Evolutionary conservation across 2,113 vertebrate genomes (phyloP).

Genomic region (Planiliza haematocheilus): DNA sequence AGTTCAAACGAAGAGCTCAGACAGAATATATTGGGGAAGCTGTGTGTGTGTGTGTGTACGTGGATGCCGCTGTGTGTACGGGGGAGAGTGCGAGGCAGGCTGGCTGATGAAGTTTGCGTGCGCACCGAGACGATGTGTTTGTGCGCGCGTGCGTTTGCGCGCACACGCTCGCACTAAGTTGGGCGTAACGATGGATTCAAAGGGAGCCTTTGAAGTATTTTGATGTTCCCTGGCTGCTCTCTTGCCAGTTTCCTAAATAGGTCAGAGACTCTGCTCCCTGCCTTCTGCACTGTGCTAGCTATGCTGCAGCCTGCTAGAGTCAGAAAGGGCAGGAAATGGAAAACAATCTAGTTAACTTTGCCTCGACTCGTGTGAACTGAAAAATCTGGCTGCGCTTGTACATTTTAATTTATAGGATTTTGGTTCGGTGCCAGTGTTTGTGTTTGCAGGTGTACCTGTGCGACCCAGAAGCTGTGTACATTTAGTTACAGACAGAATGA

Average conservation of each 20-base stretch:
- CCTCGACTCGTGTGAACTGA: constrained; percentile 39
- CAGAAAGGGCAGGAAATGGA: constrained; percentile 64
- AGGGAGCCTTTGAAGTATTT: constrained; percentile 85
- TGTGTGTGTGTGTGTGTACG: constrained; percentile 60
- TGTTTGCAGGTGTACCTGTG: constrained; percentile 35
- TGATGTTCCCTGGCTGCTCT: constrained; percentile 83
- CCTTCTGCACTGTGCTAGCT: constrained; percentile 67
- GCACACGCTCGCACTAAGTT: constrained; percentile 70
- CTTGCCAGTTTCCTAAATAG: constrained; percentile 86
- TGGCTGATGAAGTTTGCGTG: constrained; percentile 73
- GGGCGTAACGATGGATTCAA: constrained; percentile 81
- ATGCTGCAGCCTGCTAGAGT: constrained; percentile 68
- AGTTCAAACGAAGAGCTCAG: constrained; percentile 82
- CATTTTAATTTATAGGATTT: constrained; percentile 29
- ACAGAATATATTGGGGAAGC: constrained; percentile 74
- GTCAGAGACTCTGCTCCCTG: constrained; percentile 83
- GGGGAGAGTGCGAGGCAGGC: constrained; percentile 30
- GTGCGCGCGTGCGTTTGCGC: constrained; percentile 11
- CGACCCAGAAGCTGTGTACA: constrained; percentile 12
- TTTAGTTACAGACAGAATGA: constrained; percentile 16
- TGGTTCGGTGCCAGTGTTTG: constrained; percentile 26
- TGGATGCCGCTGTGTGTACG: constrained; percentile 39
- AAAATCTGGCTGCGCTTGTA: constrained; percentile 4
- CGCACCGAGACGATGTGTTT: constrained; percentile 37
- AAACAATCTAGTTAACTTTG: constrained; percentile 62